Percentiles rank a stretch among this genome's conserved stretches.
phyloP scores from a whole-genome alignment of 2,113 vertebrate species.

The Stegostoma tigrinum region DNA sequence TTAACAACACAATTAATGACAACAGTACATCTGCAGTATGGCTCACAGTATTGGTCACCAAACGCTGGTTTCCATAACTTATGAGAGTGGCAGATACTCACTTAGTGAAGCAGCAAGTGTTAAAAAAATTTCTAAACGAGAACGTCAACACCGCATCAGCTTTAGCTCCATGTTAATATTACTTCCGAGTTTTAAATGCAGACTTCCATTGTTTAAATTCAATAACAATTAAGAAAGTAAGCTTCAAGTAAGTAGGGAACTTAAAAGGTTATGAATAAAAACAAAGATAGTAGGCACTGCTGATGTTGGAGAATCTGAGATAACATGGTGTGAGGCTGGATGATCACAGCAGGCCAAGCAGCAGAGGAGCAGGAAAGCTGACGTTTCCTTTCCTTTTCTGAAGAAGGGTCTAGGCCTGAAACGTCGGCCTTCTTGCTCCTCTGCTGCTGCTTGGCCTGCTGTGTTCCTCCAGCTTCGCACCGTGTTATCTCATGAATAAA shows the following conservation, averaged over 20 bases:
- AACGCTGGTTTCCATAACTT: neutral
- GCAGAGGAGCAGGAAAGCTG: too few relatives aligned
- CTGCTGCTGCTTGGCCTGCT: too few relatives aligned
- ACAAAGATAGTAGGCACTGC: too few relatives aligned
- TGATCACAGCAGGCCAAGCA: too few relatives aligned
- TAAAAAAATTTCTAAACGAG: neutral
- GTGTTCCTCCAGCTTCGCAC: too few relatives aligned
- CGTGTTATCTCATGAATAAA: too few relatives aligned
- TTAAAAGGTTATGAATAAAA: neutral
- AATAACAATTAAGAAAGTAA: neutral
- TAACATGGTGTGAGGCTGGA: too few relatives aligned
- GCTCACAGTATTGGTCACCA: neutral
- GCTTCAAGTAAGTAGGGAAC: neutral
- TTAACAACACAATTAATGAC: neutral
- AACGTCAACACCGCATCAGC: neutral
- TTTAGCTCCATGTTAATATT: neutral
- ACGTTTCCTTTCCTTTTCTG: too few relatives aligned
- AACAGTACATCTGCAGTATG: neutral
- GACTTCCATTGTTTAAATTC: neutral
- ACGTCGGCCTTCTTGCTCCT: too few relatives aligned
- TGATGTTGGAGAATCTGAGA: too few relatives aligned
- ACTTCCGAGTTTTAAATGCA: too few relatives aligned
- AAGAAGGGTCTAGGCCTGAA: too few relatives aligned
- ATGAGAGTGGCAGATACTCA: neutral
- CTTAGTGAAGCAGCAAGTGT: neutral